A percentile compares a stretch with the other conserved stretches of the same genome.
Evolutionary conservation across 2,113 vertebrate species (phyloP).

Genomic region (Halcyon malimbica): DNA sequence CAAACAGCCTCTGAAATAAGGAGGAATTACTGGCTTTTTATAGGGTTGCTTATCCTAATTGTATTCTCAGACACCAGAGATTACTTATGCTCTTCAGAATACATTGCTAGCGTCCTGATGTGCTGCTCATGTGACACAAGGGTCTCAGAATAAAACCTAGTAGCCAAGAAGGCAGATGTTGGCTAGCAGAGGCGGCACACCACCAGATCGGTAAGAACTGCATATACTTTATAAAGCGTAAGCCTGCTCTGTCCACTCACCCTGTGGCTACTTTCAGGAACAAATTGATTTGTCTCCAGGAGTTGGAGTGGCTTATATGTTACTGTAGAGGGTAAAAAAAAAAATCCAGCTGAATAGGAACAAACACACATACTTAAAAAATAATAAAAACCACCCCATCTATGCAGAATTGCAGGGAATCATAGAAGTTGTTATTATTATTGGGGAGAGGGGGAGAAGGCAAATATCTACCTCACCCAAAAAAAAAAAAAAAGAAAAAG

Average conservation of each 20-base stretch:
- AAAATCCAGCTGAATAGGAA: neutral
- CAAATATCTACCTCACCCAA: neutral
- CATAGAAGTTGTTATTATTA: neutral
- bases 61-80: conserved; percentile 24
- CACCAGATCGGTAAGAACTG: neutral
- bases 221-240: neutral
- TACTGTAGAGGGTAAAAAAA: neutral
- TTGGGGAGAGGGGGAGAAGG: neutral
- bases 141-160: neutral
- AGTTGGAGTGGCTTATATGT: neutral
- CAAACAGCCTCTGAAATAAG: neutral
- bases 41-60: neutral
- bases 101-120: neutral
- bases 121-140: neutral
- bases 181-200: neutral
- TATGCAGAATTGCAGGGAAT: neutral
- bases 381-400: neutral
- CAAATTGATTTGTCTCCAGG: neutral
- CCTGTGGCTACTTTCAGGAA: neutral
- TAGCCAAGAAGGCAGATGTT: conserved; percentile 7
- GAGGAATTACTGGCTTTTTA: conserved; percentile 2
- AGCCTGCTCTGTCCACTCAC: neutral
- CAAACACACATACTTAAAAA: neutral
- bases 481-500: neutral
- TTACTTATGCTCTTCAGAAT: conserved; percentile 39